Evolutionary conservation across 2,888 invertebrate genomes (phyloP).

Genomic region (Hyles lineata): DNA sequence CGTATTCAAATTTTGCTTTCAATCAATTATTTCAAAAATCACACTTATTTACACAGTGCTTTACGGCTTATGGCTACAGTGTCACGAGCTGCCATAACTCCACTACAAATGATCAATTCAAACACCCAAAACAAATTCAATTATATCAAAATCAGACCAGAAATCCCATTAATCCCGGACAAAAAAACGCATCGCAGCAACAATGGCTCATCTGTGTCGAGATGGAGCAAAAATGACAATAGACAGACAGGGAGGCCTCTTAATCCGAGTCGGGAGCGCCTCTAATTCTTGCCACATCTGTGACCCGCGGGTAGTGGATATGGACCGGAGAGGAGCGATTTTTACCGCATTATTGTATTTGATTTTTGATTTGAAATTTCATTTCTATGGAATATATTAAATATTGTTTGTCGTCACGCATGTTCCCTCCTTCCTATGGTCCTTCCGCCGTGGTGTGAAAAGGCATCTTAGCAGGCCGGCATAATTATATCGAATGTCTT

Average conservation of each 20-base stretch:
- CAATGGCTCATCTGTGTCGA: slow-evolving; percentile 41
- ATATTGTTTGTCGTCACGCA: too few relatives aligned
- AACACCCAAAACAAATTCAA: slow-evolving; percentile 4
- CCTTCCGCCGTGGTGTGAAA: too few relatives aligned
- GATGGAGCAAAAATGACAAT: slow-evolving; percentile 42
- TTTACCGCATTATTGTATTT: not conserved
- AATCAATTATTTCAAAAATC: too few relatives aligned
- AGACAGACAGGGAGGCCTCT: slow-evolving; percentile 40
- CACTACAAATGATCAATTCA: not conserved
- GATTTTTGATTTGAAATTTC: too few relatives aligned
- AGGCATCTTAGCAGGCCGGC: too few relatives aligned
- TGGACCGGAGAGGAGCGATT: slow-evolving; percentile 1
- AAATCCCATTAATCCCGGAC: slow-evolving; percentile 27
- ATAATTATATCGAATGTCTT: too few relatives aligned
- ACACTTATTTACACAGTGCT: too few relatives aligned
- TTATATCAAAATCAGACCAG: slow-evolving; percentile 17
- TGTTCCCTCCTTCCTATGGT: too few relatives aligned
- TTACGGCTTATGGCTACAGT: too few relatives aligned
- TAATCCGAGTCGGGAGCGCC: slow-evolving; percentile 40
- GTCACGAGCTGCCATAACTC: too few relatives aligned
- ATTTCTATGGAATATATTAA: too few relatives aligned
- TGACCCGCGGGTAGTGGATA: slow-evolving; percentile 35
- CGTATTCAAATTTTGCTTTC: too few relatives aligned
- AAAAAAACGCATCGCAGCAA: slow-evolving; percentile 23
- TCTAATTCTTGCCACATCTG: slow-evolving; percentile 49